phyloP scores from a whole-genome alignment of 2,797 vertebrate species.

The Bryconaethiops microstoma region DNA sequence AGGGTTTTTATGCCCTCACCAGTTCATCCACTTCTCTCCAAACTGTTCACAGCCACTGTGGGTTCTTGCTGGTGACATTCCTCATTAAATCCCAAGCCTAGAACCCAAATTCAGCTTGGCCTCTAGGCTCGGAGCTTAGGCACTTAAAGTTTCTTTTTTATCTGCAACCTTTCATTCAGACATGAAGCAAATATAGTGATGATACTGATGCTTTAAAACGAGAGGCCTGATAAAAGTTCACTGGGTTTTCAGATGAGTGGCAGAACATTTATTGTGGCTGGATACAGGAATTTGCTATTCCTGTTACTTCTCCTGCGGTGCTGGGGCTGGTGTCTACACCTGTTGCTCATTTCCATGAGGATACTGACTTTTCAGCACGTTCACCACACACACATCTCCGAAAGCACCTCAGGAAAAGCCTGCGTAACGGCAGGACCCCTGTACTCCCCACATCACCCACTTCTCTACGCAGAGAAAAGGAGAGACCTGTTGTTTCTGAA shows the following conservation, averaged over 20 bases:
- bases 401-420: not conserved
- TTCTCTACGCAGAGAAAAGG: not conserved
- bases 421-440: not conserved
- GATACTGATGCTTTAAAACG: not conserved
- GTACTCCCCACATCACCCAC: not conserved
- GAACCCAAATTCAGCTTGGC: not conserved
- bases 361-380: not conserved
- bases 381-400: not conserved
- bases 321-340: slow-evolving; percentile 5
- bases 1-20: slow-evolving; percentile 1
- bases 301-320: slow-evolving; percentile 1
- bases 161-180: not conserved
- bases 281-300: not conserved
- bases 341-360: not conserved
- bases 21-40: slow-evolving; percentile 26
- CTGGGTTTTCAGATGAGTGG: not conserved
- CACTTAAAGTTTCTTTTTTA: not conserved
- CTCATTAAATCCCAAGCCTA: slow-evolving; percentile 12
- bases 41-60: slow-evolving; percentile 27
- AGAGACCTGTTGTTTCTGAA: not conserved
- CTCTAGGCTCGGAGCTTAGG: not conserved
- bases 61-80: slow-evolving; percentile 28
- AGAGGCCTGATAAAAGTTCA: too few species aligned
- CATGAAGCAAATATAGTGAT: not conserved
- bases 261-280: not conserved